Base-by-base conservation (phyloP, 2,797 vertebrate genomes). In the Falco naumanni region DNA sequence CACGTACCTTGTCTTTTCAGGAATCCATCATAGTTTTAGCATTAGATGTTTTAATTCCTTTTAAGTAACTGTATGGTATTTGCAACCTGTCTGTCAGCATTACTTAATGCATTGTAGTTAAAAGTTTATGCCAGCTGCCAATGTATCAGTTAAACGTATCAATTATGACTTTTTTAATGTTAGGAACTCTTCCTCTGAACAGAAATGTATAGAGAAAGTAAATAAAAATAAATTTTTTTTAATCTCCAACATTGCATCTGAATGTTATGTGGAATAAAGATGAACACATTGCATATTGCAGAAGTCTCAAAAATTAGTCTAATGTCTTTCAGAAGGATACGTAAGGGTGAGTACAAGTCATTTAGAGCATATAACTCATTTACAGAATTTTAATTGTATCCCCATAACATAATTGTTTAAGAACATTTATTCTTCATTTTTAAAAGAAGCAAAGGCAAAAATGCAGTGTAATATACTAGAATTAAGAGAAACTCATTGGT, bases 161-260 rank as follows among this genome's bases (percentile, higher is more conserved):
- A 31, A 1, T 53, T 93, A 37, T 20, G 13, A 66, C 34, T 82
- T 83, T 86, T 90, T 56, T 72, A 33, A 68, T 24, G 28, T 72
- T 86, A 77, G 29, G 22, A 91, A 54, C 34, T 75, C 65, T 89
- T 94, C 64, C n/a, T 83, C 71, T 89, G 68, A 84, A 86, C 85
- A 82, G 72, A 83, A 82, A 51, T 63, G 11, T 20, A 22, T n/a
- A 50, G 5, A 71, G 91, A 84, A 93, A 41, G 10, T 19, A 39
- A 92, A 91, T 93, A 94, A 91, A 96, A 68, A 17, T 4, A 1
- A 9, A 22, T 71, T 75, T 84, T 78, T 37, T 13, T 7, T 9
- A 19, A 66, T 63, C 28, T 87, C 39, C 33, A 45, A 15, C 13
- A n/a, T 48, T 69, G 86, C 4, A 3, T 82, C 39, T 84, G 50